Evolutionary conservation across 2,797 vertebrate genomes (phyloP), one percentile per base, ranked within the genome.

Genomic region (Sarcoramphus papa): DNA sequence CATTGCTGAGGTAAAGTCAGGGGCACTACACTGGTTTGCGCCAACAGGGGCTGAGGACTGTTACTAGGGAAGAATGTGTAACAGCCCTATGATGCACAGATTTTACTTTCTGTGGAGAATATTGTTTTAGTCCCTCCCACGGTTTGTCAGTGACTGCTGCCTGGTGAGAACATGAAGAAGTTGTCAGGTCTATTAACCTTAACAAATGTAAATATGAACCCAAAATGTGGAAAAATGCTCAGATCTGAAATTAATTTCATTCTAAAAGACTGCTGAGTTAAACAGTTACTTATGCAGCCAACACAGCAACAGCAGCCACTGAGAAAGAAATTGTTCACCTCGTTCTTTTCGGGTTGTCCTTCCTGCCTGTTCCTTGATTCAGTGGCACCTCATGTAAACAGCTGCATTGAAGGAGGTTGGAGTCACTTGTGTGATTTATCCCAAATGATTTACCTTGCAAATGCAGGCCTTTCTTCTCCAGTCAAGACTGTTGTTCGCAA

Each of bases 181-280:
- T 95, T 97, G 96, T 97, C 96, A 94, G 95, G 85, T 96, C 95
- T 96, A 96, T 98, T 97, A 98, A 97, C 96, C 96, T 96, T 94
- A 96, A 96, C 92, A 95, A 96, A 97, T 96, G 93, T 97, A 97
- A 97, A 97, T 96, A 95, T 82, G 79, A 90, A 97, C 96, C 79
- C 90, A 94, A 94, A 95, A 95, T 93, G 75, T 78, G 41, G 65
- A 90, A 95, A 80, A 97, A 94, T 92, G 85, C 82, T 96, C 76
- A 18, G 25, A 90, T 95, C 82, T 92, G 89, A 97, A 96, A 95
- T 85, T 70, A 96, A 97, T 97, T 95, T 94, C 73, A 92, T 84
- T 91, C 89, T 76, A 97, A 82, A 79, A 94, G 93, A 96, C 95
- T 94, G 91, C 79, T 93, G 92, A 93, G 88, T 79, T 95, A 77